Evolutionary conservation across 1,140 invertebrate genomes (phyloP).

Genomic region (Caenorhabditis elegans): DNA sequence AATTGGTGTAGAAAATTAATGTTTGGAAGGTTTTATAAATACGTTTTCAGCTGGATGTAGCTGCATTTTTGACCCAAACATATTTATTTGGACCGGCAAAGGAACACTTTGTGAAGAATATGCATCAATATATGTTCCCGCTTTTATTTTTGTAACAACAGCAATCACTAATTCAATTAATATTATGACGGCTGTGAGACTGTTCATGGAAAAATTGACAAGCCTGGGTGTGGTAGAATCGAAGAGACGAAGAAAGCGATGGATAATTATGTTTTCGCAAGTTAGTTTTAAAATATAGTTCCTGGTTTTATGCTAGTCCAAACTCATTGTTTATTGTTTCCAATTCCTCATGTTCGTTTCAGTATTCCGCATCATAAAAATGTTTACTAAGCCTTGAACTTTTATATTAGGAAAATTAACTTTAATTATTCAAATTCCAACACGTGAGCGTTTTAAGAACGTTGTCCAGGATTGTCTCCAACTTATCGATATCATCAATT

Average conservation of each 20-base stretch:
- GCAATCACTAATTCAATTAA: background rate
- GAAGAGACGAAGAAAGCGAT: background rate
- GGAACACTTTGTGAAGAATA: background rate
- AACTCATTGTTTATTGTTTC: too few species aligned
- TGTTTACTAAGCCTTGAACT: too few species aligned
- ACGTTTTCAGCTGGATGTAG: background rate
- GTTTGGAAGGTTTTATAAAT: too few species aligned
- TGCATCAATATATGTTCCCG: too few species aligned
- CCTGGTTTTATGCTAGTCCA: too few species aligned
- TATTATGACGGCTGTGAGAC: background rate
- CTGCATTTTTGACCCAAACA: background rate
- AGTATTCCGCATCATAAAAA: too few species aligned
- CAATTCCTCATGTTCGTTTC: too few species aligned
- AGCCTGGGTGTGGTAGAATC: background rate
- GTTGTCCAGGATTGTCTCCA: background rate
- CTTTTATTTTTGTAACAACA: background rate
- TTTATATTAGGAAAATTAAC: too few species aligned
- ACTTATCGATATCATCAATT: background rate
- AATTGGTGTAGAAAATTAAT: too few species aligned
- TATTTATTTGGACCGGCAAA: background rate
- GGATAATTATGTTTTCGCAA: slow-evolving; percentile 1
- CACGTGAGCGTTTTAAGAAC: background rate
- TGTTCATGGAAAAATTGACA: background rate
- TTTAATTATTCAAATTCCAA: too few species aligned
- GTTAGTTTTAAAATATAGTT: too few species aligned